phyloP scores from a whole-genome alignment of 1,140 invertebrate genomes.

The Drosophila carrolli region DNA sequence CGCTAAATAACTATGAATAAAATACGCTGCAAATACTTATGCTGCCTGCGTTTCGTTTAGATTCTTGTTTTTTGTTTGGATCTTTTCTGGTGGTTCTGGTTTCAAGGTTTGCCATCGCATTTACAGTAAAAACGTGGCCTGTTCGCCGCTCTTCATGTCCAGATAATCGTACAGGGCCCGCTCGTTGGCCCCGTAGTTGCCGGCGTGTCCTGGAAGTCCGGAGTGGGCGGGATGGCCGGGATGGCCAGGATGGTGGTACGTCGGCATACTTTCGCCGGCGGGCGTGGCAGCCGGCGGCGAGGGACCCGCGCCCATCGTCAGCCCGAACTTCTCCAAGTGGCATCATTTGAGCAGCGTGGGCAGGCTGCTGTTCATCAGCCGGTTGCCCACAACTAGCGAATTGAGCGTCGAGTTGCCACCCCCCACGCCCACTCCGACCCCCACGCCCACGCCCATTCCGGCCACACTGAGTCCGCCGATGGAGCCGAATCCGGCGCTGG shows the following conservation, averaged over 20 bases:
- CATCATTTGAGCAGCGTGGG: conserved; percentile 84
- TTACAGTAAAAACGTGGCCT: conserved; percentile 77
- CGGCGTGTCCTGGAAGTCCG: conserved; percentile 20
- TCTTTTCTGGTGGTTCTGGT: conserved; percentile 75
- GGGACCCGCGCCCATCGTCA: conserved; percentile 70
- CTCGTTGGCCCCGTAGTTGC: conserved; percentile 54
- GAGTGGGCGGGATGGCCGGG: conserved; percentile 33
- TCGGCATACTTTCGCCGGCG: conserved; percentile 47
- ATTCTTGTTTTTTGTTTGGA: conserved; percentile 12
- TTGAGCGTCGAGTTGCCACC: conserved; percentile 73
- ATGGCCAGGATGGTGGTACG: conserved; percentile 43
- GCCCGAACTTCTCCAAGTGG: conserved; percentile 80
- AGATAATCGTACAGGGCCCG: conserved; percentile 70
- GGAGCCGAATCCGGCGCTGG: conserved; percentile 54
- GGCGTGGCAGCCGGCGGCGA: conserved; percentile 67
- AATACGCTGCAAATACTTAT: conserved; percentile 46
- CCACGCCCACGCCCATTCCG: conserved; percentile 67
- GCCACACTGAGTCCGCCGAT: conserved; percentile 65
- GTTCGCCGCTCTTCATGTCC: conserved; percentile 72
- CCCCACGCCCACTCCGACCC: conserved; percentile 67
- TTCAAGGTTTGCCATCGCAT: conserved; percentile 40
- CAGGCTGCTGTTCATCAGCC: conserved; percentile 78
- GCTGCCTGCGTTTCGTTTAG: conserved; percentile 14
- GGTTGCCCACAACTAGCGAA: conserved; percentile 79
- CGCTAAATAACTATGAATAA: conserved; percentile 65